Evolutionary conservation across 2,113 vertebrate species (phyloP).

Genomic region (Zapus hudsonius): DNA sequence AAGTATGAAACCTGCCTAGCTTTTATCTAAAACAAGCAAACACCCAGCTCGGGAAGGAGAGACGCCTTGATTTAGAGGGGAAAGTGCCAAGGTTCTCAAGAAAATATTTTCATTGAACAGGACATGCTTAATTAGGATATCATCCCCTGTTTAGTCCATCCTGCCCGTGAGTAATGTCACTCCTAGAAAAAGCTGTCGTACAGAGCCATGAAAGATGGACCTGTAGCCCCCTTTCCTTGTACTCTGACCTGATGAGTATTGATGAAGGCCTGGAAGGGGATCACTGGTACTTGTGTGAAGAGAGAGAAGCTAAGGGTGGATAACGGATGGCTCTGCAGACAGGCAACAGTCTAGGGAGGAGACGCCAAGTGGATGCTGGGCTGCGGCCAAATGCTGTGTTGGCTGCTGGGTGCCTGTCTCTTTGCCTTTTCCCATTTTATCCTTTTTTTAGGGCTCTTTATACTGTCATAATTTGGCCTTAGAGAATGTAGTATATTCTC

Average conservation of each 20-base stretch:
- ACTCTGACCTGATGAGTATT: background rate
- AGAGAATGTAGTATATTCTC: conserved; percentile 34
- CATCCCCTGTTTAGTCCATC: background rate
- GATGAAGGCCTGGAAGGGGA: background rate
- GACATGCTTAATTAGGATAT: background rate
- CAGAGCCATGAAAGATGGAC: background rate
- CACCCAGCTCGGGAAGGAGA: background rate
- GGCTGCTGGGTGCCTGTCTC: conserved; percentile 27
- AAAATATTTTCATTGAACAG: conserved; percentile 20
- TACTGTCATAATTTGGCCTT: conserved; percentile 60
- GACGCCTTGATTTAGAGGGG: background rate
- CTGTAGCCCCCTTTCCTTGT: background rate
- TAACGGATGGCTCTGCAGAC: background rate
- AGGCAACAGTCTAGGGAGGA: background rate
- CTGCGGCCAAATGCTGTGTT: conserved; percentile 31
- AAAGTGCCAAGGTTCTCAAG: background rate
- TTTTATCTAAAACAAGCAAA: conserved; percentile 61
- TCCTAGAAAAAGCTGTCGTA: background rate
- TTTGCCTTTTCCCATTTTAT: conserved; percentile 55
- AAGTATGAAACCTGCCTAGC: conserved; percentile 17
- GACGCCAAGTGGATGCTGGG: background rate
- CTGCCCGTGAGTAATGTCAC: background rate
- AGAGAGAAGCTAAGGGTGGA: background rate
- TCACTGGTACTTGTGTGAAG: background rate
- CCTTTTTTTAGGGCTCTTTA: conserved; percentile 27